phyloP scores from a whole-genome alignment of 2,113 vertebrate species.

The Corapipo altera region DNA sequence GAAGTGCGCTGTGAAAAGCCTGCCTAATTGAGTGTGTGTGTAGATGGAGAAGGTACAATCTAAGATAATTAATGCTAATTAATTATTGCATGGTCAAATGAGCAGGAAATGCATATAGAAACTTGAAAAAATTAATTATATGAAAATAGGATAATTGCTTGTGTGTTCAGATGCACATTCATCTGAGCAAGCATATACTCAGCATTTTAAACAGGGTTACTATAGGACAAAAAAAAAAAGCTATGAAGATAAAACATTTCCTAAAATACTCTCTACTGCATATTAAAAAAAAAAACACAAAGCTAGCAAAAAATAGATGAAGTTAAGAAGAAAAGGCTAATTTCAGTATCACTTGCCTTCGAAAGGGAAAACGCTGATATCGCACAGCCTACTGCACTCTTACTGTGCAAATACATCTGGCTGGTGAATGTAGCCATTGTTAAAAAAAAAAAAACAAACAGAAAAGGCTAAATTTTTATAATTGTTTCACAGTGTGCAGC shows the following conservation, averaged over 20 bases:
- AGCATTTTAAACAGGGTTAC: conserved; percentile 54
- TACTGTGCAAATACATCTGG: background rate
- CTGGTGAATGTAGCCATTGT: background rate
- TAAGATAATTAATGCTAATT: conserved; percentile 78
- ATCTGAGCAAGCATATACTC: conserved; percentile 47
- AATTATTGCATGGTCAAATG: conserved; percentile 78
- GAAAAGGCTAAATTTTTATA: background rate
- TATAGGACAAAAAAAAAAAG: conserved; percentile 11
- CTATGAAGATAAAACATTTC: conserved; percentile 37
- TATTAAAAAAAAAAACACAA: background rate
- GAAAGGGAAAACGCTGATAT: background rate
- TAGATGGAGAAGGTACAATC: conserved; percentile 68
- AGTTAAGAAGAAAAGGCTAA: conserved; percentile 20
- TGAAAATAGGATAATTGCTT: conserved; percentile 73
- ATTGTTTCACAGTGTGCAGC: background rate
- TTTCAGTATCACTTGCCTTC: conserved; percentile 28
- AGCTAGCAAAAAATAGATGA: conserved; percentile 18
- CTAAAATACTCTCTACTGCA: conserved; percentile 18
- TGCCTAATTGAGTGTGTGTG: conserved; percentile 61
- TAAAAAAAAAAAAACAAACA: background rate
- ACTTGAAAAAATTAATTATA: conserved; percentile 73
- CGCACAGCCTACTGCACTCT: background rate
- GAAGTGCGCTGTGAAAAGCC: conserved; percentile 46
- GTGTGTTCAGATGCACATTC: conserved; percentile 63
- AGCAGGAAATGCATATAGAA: conserved; percentile 73